phyloP scores from a whole-genome alignment of 2,113 vertebrate species.

The Heterotilapia buettikoferi region DNA sequence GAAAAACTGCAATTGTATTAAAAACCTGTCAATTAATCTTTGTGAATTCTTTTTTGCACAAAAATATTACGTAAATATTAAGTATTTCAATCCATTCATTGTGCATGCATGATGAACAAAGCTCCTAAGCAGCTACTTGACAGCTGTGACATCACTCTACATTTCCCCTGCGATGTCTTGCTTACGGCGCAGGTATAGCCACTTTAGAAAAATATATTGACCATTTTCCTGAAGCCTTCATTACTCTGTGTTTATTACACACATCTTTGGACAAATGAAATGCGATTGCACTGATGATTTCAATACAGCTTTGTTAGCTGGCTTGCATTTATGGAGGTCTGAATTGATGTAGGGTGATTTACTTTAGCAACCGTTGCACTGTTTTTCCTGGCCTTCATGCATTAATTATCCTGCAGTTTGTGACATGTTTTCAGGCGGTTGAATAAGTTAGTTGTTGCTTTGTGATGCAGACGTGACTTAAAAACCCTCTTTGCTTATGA shows the following conservation, averaged over 20 bases:
- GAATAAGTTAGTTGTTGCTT: too few species aligned
- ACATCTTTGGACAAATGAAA: background rate
- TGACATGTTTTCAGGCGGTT: too few species aligned
- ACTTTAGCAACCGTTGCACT: background rate
- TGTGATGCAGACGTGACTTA: too few species aligned
- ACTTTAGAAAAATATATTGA: background rate
- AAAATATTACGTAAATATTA: background rate
- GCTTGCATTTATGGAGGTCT: background rate
- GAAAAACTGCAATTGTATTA: background rate
- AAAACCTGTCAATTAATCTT: background rate
- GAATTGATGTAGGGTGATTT: background rate
- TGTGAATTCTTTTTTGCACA: background rate
- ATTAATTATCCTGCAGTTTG: background rate
- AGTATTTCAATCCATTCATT: background rate
- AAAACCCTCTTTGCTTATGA: too few species aligned
- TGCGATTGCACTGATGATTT: background rate
- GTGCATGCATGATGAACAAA: background rate
- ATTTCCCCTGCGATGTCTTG: background rate
- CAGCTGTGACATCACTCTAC: background rate
- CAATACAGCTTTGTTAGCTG: background rate
- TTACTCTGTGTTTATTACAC: background rate
- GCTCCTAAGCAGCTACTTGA: background rate
- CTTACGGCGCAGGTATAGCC: background rate
- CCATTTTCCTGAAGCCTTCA: background rate
- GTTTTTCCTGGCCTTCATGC: background rate